phyloP scores from a whole-genome alignment of 2,113 vertebrate genomes.

The Sturnira hondurensis region DNA sequence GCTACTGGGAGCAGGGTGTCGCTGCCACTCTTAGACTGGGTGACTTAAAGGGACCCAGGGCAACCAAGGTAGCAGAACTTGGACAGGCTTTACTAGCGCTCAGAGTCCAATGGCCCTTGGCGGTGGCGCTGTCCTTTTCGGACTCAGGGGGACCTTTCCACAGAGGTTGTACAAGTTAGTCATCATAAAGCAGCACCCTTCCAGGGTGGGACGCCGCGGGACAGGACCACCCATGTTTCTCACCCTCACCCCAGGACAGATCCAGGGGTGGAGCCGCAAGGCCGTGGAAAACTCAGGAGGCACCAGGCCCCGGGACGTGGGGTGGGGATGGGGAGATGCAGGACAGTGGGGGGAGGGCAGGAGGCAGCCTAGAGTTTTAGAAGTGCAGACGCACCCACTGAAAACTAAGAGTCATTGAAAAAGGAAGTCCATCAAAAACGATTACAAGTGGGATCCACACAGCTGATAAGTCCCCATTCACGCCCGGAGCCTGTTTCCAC shows the following conservation, averaged over 20 bases:
- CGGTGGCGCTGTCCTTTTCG: background rate
- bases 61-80: background rate
- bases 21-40: background rate
- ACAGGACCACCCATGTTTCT: fast-evolving
- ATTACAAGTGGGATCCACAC: fast-evolving
- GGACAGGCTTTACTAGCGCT: too few species aligned
- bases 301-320: background rate
- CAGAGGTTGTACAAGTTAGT: background rate
- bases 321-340: background rate
- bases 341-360: background rate
- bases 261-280: background rate
- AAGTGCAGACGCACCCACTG: background rate
- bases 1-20: background rate
- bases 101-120: too few species aligned
- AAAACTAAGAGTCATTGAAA: background rate
- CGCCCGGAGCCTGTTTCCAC: fast-evolving
- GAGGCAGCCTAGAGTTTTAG: background rate
- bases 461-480: background rate
- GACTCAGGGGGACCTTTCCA: background rate
- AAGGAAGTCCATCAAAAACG: background rate
- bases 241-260: background rate
- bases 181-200: fast-evolving
- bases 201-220: background rate
- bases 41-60: background rate
- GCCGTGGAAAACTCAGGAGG: background rate